Conservation (phyloP, 2,888 invertebrate species). For the Agelastica alni region DNA sequence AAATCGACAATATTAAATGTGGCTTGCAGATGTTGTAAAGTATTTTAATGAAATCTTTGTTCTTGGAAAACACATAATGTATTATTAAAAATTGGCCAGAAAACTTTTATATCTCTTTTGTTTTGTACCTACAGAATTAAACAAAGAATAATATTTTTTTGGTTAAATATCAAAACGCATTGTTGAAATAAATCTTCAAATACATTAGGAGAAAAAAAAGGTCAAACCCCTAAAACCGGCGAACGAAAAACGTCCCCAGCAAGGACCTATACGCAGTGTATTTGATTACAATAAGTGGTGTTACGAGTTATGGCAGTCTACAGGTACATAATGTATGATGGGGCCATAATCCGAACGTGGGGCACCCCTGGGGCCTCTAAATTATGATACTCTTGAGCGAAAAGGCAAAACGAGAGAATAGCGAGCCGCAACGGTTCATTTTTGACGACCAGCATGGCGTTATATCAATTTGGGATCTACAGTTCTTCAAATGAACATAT, state of each 20-base stretch:
- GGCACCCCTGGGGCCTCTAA: slow-evolving; percentile 39
- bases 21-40: no score
- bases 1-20: no score
- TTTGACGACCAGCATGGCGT: slow-evolving; percentile 15
- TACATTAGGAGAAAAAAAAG: not conserved
- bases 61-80: no score
- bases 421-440: slow-evolving; percentile 4
- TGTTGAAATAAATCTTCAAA: not conserved
- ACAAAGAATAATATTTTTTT: no score
- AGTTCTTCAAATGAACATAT: no score
- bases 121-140: no score
- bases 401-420: slow-evolving; percentile 6
- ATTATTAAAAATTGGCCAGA: no score
- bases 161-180: not conserved
- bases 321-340: slow-evolving; percentile 45
- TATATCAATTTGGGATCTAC: slow-evolving; percentile 18
- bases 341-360: slow-evolving; percentile 44
- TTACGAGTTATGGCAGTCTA: slow-evolving; percentile 42
- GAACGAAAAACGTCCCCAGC: not conserved
- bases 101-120: no score
- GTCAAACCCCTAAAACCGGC: not conserved
- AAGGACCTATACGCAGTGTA: slow-evolving; percentile 25
- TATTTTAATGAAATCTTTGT: no score
- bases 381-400: slow-evolving; percentile 40
- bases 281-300: slow-evolving; percentile 45